These are phyloP conservation scores for Pedionomus torquatus DNA, from an alignment of 2,113 vertebrate species.

Conservation along the genomic window DNA sequence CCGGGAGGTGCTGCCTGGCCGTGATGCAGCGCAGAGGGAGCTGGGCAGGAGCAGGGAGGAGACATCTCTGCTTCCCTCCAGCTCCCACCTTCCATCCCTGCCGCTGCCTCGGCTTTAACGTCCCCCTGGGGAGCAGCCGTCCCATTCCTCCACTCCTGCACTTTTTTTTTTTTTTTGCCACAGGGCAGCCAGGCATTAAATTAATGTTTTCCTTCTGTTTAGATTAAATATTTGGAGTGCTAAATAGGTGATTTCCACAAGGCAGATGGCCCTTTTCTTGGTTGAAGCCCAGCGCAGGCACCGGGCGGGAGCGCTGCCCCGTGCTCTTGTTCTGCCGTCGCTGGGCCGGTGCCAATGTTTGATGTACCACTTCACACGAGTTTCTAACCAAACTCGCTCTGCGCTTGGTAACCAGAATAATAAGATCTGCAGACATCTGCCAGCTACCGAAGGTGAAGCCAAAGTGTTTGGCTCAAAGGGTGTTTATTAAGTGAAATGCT, in stretches of 20 bases:
- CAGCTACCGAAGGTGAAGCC: slow-evolving; percentile 29
- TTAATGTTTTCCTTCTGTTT: background rate
- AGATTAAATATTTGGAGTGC: background rate
- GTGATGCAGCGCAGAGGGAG: background rate
- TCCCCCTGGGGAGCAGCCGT: background rate
- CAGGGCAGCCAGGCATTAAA: background rate
- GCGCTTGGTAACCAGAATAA: slow-evolving; percentile 56
- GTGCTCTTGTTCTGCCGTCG: background rate
- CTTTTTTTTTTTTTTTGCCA: background rate
- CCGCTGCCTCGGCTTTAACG: fast-evolving
- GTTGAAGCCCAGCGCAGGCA: background rate
- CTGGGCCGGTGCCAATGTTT: slow-evolving; percentile 72
- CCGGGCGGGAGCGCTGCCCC: background rate
- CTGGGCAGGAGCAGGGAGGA: background rate
- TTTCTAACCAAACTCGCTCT: slow-evolving; percentile 66
- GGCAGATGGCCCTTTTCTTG: slow-evolving; percentile 43
- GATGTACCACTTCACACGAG: slow-evolving; percentile 73
- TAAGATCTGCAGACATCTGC: slow-evolving; percentile 47
- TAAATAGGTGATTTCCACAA: background rate
- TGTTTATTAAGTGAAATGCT: background rate
- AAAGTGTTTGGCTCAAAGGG: background rate
- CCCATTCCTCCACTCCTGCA: background rate
- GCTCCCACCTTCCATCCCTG: background rate
- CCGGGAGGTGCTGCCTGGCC: background rate
- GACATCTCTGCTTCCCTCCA: background rate